Percentiles rank a stretch among this genome's conserved stretches.
Conservation (phyloP, 2,113 vertebrate species). For the Lanius ludovicianus region DNA sequence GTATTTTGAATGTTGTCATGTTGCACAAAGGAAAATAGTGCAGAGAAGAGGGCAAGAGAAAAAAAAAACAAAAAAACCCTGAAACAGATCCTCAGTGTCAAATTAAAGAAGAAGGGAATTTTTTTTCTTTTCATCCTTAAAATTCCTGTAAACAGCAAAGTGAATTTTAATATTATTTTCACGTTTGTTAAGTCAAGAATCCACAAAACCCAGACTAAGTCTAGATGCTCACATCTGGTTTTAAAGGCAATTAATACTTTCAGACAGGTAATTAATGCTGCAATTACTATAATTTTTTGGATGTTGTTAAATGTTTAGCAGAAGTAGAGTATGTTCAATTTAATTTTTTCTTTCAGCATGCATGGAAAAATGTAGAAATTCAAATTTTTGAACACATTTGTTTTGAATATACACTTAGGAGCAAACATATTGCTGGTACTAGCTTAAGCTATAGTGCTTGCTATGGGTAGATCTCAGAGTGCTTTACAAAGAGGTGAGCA, state of each 20-base stretch:
- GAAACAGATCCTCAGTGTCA: neutral
- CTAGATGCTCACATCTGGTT: neutral
- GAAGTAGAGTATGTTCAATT: neutral
- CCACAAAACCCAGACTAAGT: neutral
- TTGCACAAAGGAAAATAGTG: neutral
- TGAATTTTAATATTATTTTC: neutral
- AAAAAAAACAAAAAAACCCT: neutral
- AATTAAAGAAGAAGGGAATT: neutral
- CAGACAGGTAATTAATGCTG: neutral
- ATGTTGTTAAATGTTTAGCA: neutral
- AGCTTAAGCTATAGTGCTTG: neutral
- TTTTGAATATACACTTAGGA: neutral
- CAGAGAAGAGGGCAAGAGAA: neutral
- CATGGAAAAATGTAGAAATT: neutral
- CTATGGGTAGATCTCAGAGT: neutral
- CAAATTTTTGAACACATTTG: neutral
- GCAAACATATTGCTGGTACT: neutral
- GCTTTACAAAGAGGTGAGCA: neutral
- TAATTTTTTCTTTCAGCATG: neutral
- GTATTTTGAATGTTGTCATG: neutral
- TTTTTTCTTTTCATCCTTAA: neutral
- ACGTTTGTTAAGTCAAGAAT: neutral
- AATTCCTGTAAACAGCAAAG: neutral
- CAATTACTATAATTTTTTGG: neutral
- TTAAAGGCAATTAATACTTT: conserved; percentile 2